A percentile compares a stretch with the other conserved stretches of the same genome.
These are phyloP conservation scores for Chloroclysta siterata DNA, from an alignment of 2,888 invertebrate genomes.

Conservation along the genomic window DNA sequence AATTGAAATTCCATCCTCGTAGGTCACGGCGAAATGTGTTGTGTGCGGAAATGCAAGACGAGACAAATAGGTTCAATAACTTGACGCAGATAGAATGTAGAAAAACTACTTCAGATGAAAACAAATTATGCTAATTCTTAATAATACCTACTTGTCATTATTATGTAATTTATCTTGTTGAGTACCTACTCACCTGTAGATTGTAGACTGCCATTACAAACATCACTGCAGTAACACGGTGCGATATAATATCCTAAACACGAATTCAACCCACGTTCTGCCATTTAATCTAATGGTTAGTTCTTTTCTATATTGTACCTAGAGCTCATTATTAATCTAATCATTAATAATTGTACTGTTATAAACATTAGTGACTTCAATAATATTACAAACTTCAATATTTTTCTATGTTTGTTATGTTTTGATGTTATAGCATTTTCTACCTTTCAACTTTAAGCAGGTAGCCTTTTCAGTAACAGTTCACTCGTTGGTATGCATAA, in stretches of 20 bases:
- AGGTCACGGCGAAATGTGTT: slow-evolving; percentile 40
- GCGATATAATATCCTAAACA: slow-evolving; percentile 55
- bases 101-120: neutral
- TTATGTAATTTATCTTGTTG: neutral
- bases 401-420: too few species aligned
- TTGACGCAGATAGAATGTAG: too few species aligned
- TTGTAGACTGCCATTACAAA: slow-evolving; percentile 62
- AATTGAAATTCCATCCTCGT: slow-evolving; percentile 53
- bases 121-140: neutral
- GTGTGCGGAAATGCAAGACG: slow-evolving; percentile 34
- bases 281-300: slow-evolving; percentile 66
- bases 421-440: too few species aligned
- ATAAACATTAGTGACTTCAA: neutral
- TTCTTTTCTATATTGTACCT: slow-evolving; percentile 54
- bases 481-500: neutral
- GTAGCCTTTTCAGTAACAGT: too few species aligned
- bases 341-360: neutral
- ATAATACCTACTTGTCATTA: neutral
- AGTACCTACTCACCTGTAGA: slow-evolving; percentile 36
- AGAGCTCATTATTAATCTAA: slow-evolving; percentile 1
- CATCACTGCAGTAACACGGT: slow-evolving; percentile 39
- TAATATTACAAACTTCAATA: too few species aligned
- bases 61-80: slow-evolving; percentile 19
- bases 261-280: slow-evolving; percentile 73
- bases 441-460: too few species aligned